Percentiles rank a stretch among this genome's conserved stretches.
Conservation (phyloP, 2,113 vertebrate species). For the Lanius collurio region DNA sequence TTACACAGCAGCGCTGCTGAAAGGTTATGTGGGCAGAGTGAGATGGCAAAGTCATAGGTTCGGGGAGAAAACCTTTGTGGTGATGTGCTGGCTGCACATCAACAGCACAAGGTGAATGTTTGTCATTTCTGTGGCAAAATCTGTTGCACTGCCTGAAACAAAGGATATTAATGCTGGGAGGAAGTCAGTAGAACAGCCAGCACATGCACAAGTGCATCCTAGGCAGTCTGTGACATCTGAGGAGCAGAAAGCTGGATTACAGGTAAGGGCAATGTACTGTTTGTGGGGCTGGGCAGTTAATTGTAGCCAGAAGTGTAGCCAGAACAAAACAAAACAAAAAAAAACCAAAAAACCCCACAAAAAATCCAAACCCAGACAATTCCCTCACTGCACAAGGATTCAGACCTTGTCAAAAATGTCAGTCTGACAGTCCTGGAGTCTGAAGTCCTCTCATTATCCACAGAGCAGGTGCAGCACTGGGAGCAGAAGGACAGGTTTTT, state of each 20-base stretch:
- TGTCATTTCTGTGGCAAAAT: neutral
- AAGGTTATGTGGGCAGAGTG: neutral
- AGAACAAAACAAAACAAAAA: neutral
- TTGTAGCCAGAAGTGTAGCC: neutral
- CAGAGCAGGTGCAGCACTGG: neutral
- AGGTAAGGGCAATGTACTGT: neutral
- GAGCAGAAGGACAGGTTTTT: neutral
- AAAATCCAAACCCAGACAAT: neutral
- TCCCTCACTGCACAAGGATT: neutral
- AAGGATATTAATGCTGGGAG: neutral
- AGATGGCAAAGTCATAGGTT: neutral
- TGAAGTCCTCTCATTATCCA: slow-evolving; percentile 19
- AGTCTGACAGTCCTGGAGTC: neutral
- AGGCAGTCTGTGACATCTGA: neutral
- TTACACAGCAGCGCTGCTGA: neutral
- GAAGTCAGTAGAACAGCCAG: neutral
- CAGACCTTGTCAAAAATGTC: slow-evolving; percentile 1
- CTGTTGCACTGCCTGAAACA: neutral
- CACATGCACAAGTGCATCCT: neutral
- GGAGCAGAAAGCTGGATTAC: neutral
- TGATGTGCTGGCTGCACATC: neutral
- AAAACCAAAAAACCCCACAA: neutral
- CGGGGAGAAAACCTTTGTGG: neutral
- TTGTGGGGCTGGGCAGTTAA: neutral
- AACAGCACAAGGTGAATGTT: neutral